These are phyloP conservation scores for Oasisia sp. DNA, from an alignment of 2,888 invertebrate genomes.

Conservation along the genomic window DNA sequence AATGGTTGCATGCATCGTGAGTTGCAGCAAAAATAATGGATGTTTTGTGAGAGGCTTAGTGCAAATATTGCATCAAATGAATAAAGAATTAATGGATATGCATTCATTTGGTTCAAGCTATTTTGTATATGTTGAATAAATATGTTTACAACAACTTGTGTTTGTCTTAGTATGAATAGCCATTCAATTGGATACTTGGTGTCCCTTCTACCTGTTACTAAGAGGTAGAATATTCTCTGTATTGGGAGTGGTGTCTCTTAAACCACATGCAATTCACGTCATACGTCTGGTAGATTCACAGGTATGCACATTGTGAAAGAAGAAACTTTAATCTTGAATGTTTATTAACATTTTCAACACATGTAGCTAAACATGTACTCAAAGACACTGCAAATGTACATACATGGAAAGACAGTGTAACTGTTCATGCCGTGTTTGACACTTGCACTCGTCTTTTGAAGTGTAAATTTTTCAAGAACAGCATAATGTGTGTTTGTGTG, in stretches of 20 bases:
- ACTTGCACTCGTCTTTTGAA: neutral
- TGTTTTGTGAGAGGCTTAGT: neutral
- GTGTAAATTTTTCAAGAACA: neutral
- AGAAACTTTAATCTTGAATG: neutral
- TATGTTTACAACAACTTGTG: neutral
- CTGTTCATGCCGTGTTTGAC: neutral
- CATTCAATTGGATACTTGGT: neutral
- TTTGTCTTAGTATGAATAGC: neutral
- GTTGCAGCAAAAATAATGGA: neutral
- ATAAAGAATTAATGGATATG: too few relatives aligned
- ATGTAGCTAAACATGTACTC: neutral
- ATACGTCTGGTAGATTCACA: neutral
- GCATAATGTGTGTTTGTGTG: neutral
- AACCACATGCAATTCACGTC: neutral
- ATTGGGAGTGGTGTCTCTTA: neutral
- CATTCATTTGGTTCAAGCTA: neutral
- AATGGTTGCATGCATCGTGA: neutral
- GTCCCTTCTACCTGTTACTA: neutral
- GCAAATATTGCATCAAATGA: neutral
- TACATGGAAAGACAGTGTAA: neutral
- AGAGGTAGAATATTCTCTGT: neutral
- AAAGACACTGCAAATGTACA: neutral
- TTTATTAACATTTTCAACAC: neutral
- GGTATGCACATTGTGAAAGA: neutral
- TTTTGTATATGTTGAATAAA: neutral